Conservation (phyloP, 2,888 invertebrate species). For the Magallana nippona region DNA sequence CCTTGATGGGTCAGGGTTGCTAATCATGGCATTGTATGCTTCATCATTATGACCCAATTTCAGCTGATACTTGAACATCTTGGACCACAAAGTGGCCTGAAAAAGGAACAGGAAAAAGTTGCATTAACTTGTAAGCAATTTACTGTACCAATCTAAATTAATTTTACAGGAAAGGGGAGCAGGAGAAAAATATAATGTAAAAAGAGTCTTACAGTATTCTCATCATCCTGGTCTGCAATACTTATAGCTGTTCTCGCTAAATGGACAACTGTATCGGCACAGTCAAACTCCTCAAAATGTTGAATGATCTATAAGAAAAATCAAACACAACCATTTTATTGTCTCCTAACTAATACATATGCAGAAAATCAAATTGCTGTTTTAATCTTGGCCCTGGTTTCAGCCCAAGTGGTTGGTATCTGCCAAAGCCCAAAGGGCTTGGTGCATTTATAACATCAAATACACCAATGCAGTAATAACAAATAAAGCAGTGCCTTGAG, state of each 20-base stretch:
- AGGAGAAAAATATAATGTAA: background rate
- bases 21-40: constrained; percentile 87
- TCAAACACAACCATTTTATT: background rate
- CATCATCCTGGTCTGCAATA: constrained; percentile 87
- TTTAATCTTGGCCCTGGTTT: too few relatives aligned
- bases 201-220: constrained; percentile 83
- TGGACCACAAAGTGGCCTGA: constrained; percentile 87
- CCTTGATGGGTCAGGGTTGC: constrained; percentile 84
- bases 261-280: constrained; percentile 86
- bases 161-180: background rate
- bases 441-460: too few relatives aligned
- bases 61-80: constrained; percentile 88
- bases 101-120: constrained; percentile 46
- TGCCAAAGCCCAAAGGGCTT: too few relatives aligned
- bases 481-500: too few relatives aligned
- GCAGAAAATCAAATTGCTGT: too few relatives aligned
- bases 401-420: too few relatives aligned
- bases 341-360: too few relatives aligned
- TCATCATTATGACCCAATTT: constrained; percentile 86
- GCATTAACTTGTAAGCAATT: background rate
- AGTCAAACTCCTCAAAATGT: constrained; percentile 90
- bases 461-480: too few relatives aligned
- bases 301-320: constrained; percentile 86
- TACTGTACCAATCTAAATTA: too few relatives aligned
- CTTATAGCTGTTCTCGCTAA: constrained; percentile 82